Evolutionary conservation across 2,888 invertebrate species (phyloP).

Genomic region (Baccha elongata): DNA sequence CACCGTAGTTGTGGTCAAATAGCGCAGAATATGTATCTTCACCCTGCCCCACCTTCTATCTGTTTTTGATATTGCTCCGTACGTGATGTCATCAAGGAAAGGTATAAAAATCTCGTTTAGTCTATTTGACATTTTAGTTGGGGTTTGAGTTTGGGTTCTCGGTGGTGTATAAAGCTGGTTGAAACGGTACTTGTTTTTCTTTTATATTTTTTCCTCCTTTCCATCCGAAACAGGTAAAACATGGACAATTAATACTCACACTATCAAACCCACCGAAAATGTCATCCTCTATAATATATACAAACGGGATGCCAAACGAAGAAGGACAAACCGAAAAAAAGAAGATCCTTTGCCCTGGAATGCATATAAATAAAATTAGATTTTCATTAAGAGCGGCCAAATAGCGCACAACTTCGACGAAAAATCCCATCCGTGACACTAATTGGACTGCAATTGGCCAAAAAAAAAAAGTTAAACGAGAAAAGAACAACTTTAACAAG

Average conservation of each 20-base stretch:
- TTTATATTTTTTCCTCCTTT: slow-evolving; percentile 12
- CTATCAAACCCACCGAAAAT: neutral
- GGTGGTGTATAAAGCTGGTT: slow-evolving; percentile 6
- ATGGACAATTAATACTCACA: slow-evolving; percentile 62
- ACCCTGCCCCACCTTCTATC: neutral
- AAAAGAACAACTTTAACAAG: slow-evolving; percentile 6
- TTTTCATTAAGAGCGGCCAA: slow-evolving; percentile 70
- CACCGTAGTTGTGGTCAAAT: slow-evolving; percentile 69
- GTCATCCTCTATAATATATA: slow-evolving; percentile 5
- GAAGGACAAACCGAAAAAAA: neutral
- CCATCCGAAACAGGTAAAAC: slow-evolving; percentile 58
- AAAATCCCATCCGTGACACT: slow-evolving; percentile 66
- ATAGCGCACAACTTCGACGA: slow-evolving; percentile 43
- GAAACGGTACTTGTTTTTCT: slow-evolving; percentile 39
- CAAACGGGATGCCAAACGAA: slow-evolving; percentile 1
- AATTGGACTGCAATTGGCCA: slow-evolving; percentile 72
- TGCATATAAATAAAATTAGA: slow-evolving; percentile 73
- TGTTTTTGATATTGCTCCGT: slow-evolving; percentile 50
- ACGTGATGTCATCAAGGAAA: slow-evolving; percentile 72
- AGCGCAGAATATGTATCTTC: slow-evolving; percentile 34
- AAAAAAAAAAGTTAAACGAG: slow-evolving; percentile 22
- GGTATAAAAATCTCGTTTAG: slow-evolving; percentile 79
- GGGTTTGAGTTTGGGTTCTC: neutral
- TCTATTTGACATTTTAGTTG: slow-evolving; percentile 79
- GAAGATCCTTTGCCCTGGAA: slow-evolving; percentile 55